phyloP scores from a whole-genome alignment of 2,797 vertebrate genomes.

The Xenops minutus region DNA sequence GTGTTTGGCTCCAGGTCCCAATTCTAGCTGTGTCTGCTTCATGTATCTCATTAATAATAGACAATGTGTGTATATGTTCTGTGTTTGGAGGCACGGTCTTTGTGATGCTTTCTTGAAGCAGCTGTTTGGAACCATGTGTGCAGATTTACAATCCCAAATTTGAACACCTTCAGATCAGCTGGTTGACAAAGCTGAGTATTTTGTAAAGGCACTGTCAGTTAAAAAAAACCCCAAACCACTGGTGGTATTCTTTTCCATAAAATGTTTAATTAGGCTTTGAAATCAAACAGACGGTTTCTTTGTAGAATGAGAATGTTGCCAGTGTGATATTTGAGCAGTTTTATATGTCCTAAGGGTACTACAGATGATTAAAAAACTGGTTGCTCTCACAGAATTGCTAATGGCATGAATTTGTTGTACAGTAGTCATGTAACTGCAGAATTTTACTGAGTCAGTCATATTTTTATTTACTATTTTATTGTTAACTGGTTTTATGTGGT shows the following conservation, averaged over 20 bases:
- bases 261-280: not conserved
- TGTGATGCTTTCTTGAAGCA: not conserved
- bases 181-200: not conserved
- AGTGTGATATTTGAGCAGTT: not conserved
- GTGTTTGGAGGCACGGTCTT: not conserved
- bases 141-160: not conserved
- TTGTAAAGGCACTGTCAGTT: not conserved
- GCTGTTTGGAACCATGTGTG: accelerated
- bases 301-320: not conserved
- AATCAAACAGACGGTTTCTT: not conserved
- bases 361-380: not conserved
- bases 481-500: not conserved
- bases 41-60: not conserved
- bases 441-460: not conserved
- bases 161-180: not conserved
- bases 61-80: not conserved
- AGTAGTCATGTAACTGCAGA: not conserved
- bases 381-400: not conserved
- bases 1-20: not conserved
- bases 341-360: not conserved
- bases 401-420: not conserved
- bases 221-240: accelerated
- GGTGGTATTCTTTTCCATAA: not conserved
- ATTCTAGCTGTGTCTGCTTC: not conserved
- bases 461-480: not conserved